Evolutionary conservation across 1,140 invertebrate genomes (phyloP).

Genomic region (Cryptotermes secundus): DNA sequence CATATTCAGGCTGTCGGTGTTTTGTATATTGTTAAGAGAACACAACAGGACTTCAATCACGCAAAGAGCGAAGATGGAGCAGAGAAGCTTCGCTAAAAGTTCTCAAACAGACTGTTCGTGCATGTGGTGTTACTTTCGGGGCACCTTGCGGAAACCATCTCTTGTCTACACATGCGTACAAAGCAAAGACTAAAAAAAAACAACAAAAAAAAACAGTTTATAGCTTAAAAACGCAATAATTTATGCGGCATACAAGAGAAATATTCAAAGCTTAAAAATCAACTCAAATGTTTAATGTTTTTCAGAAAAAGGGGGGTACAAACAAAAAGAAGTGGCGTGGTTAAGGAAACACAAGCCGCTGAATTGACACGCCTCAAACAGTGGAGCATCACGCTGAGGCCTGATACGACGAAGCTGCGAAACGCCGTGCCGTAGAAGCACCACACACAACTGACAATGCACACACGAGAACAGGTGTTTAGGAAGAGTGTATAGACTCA

Average conservation of each 20-base stretch:
- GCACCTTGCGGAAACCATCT: no score
- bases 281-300: neutral
- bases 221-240: neutral
- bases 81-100: no score
- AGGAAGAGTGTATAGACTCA: neutral
- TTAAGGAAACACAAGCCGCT: neutral
- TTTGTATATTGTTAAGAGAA: no score
- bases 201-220: neutral
- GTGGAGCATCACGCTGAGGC: neutral
- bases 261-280: neutral
- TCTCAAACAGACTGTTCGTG: no score
- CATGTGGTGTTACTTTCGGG: no score
- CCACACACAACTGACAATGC: neutral
- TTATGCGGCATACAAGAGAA: neutral
- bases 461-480: conserved; percentile 4
- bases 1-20: no score
- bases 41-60: no score
- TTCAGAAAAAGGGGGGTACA: neutral
- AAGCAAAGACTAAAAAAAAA: neutral
- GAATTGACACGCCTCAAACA: neutral
- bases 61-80: no score
- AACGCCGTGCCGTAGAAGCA: neutral
- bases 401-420: neutral
- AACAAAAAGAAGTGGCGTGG: neutral
- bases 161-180: neutral